Base-by-base conservation (phyloP, 2,113 vertebrate genomes). In the Entosphenus tridentatus region DNA sequence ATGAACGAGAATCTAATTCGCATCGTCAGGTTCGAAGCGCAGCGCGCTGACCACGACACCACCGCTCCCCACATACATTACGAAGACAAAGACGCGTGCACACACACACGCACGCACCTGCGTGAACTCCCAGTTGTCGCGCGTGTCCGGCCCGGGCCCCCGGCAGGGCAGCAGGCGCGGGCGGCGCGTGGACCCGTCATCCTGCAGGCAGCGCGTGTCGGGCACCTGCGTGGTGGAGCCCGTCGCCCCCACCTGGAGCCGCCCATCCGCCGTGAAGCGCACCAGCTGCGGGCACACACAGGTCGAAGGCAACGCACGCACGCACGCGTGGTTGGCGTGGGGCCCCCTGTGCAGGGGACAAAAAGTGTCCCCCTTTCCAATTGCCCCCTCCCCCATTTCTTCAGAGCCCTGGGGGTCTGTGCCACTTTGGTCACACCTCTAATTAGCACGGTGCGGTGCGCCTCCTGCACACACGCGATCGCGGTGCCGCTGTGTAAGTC, bases 51-150 rank as follows among this genome's bases (percentile, higher is more conserved):
- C 9, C 11, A 16, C n/a, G 10, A 16, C n/a, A 10, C 11, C 62
- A 67, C 2, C 21, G 62, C 9, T 21, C 62, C 62, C 62, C 21
- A 8, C 8, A n/a, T 21, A n/a, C 6, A 7, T 65, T 65, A 16
- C 2, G 18, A 18, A 18, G 18, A 18, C n/a, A n/a, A n/a, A 62
- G 13, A 14, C 13, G 9, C 8, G 62, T 2, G 62, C 10, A 67
- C 62, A n/a, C 9, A 9, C n/a, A 67, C n/a, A 11, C n/a, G 3
- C 16, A 39, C 80, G 56, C 68, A 93, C 93, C 88, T 98, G 91
- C 56, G 88, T 95, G 71, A 98, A 98, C 77, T 98, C 89, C 93
- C 93, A 98, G 68, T 96, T 84, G 70, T 85, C 81, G 78, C 96
- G 93, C 0, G 87, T 81, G 1, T 78, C 78, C 72, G 88, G 80